A percentile compares a stretch with the other conserved stretches of the same genome.
These are phyloP conservation scores for Parnassius glacialis DNA, from an alignment of 2,888 invertebrate species.

Conservation along the genomic window DNA sequence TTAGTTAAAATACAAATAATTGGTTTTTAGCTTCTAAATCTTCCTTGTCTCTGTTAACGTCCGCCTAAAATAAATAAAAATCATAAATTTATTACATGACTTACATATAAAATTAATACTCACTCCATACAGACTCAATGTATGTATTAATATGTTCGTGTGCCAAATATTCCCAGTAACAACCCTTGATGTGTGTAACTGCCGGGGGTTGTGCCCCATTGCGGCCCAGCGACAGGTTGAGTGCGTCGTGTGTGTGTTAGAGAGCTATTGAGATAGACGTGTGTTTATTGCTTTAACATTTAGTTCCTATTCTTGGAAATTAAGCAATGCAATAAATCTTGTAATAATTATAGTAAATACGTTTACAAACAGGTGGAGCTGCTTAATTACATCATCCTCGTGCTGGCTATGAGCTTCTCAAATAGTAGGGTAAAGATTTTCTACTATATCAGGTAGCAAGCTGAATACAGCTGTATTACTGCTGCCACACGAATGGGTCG, in stretches of 20 bases:
- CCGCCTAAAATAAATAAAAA: too few species aligned
- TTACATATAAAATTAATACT: too few species aligned
- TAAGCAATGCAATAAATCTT: conserved; percentile 15
- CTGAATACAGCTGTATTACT: too few species aligned
- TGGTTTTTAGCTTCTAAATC: too few species aligned
- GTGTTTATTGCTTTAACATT: conserved; percentile 48
- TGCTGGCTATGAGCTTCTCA: neutral
- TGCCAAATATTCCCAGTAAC: neutral
- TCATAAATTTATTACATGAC: too few species aligned
- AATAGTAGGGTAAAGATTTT: too few species aligned
- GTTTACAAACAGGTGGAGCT: conserved; percentile 4
- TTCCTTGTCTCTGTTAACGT: too few species aligned
- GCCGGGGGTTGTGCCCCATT: conserved; percentile 46
- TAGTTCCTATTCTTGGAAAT: conserved; percentile 19
- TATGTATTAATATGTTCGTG: too few species aligned
- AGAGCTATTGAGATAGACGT: conserved; percentile 36
- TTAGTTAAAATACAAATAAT: too few species aligned
- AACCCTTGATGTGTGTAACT: conserved; percentile 3
- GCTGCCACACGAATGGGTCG: too few species aligned
- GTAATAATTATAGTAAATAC: conserved; percentile 10
- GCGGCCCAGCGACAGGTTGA: conserved; percentile 53
- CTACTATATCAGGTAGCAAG: too few species aligned
- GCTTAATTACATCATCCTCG: neutral
- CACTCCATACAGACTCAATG: too few species aligned
- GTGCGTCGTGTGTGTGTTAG: conserved; percentile 45